phyloP scores from a whole-genome alignment of 2,113 vertebrate genomes.

The Centropristis striata region DNA sequence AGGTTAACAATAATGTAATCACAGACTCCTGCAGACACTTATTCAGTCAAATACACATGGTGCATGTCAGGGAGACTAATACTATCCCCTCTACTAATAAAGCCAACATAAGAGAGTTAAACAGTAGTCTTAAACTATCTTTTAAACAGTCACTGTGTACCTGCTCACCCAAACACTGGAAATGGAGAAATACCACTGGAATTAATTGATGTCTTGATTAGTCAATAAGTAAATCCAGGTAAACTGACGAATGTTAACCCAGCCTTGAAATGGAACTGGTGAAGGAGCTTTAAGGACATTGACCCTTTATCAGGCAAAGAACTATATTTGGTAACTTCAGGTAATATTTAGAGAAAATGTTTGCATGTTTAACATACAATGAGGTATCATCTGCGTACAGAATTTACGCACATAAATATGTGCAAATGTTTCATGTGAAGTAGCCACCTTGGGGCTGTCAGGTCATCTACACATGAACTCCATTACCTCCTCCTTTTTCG shows the following conservation, averaged over 20 bases:
- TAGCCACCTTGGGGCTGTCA: not conserved
- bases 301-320: too few relatives aligned
- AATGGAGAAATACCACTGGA: too few relatives aligned
- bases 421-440: slow-evolving; percentile 14
- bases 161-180: too few relatives aligned
- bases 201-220: too few relatives aligned
- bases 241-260: too few relatives aligned
- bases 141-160: too few relatives aligned
- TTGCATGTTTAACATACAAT: not conserved
- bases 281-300: too few relatives aligned
- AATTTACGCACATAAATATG: not conserved
- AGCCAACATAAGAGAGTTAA: not conserved
- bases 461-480: slow-evolving; percentile 29
- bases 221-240: too few relatives aligned
- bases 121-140: too few relatives aligned
- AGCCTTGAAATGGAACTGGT: too few relatives aligned
- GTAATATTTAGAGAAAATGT: too few relatives aligned
- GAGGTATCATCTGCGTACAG: not conserved
- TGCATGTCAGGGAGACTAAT: slow-evolving; percentile 37
- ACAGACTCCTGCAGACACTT: slow-evolving; percentile 9
- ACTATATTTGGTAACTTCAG: too few relatives aligned
- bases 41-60: slow-evolving; percentile 20
- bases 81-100: not conserved
- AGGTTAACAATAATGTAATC: slow-evolving; percentile 31
- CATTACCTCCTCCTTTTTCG: slow-evolving; percentile 14